A percentile compares a stretch with the other conserved stretches of the same genome.
phyloP scores from a whole-genome alignment of 1,140 invertebrate genomes.

The Caligus rogercresseyi region DNA sequence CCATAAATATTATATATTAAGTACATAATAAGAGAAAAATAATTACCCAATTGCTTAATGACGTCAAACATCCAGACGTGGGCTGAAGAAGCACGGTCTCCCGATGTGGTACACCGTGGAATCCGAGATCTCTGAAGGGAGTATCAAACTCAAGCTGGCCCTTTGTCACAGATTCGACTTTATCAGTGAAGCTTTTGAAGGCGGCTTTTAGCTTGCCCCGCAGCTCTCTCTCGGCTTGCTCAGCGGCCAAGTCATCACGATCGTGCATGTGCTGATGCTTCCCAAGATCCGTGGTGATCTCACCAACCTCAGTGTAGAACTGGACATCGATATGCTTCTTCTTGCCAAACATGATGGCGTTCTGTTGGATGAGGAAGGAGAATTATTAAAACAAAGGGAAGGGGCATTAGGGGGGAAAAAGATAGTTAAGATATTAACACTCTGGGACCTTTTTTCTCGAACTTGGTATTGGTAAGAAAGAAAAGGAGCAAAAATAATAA shows the following conservation, averaged over 20 bases:
- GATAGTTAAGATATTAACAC: no score
- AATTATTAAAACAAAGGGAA: not conserved
- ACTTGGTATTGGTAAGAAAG: no score
- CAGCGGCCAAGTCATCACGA: conserved; percentile 90
- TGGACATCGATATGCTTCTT: conserved; percentile 98
- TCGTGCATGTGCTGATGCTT: conserved; percentile 99
- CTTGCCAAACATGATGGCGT: conserved; percentile 41
- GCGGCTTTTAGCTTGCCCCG: conserved; percentile 89
- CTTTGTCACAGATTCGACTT: conserved; percentile 89
- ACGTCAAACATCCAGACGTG: conserved; percentile 87
- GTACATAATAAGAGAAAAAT: not conserved
- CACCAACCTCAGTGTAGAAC: conserved; percentile 98
- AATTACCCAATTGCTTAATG: conserved; percentile 84
- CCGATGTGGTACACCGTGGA: conserved; percentile 90
- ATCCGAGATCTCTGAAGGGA: conserved; percentile 91
- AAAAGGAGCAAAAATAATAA: no score
- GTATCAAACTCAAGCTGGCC: conserved; percentile 96
- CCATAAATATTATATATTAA: not conserved
- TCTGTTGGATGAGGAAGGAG: conserved; percentile 14
- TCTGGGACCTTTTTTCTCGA: no score
- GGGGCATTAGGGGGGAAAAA: no score
- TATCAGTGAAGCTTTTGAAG: conserved; percentile 96
- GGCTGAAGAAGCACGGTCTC: conserved; percentile 91
- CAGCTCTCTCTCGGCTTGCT: conserved; percentile 92
- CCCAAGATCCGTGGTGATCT: conserved; percentile 96